phyloP scores from a whole-genome alignment of 2,888 invertebrate species.

The Isoperla grammatica region DNA sequence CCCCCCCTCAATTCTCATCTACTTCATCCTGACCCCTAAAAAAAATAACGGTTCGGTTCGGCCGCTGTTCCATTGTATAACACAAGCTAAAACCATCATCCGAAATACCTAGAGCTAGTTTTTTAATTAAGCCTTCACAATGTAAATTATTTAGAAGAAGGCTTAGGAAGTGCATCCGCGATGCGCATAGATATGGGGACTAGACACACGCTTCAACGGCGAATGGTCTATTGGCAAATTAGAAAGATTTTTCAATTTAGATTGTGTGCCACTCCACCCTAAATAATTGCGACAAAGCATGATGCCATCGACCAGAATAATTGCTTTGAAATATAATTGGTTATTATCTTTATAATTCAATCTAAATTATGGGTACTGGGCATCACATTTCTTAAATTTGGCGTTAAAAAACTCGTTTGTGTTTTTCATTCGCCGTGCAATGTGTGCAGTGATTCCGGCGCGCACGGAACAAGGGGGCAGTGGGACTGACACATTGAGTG shows the following conservation, averaged over 20 bases:
- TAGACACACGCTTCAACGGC: neutral
- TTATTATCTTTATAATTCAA: slow-evolving; percentile 2
- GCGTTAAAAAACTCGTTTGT: slow-evolving; percentile 5
- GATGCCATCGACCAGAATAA: slow-evolving; percentile 8
- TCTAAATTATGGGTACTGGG: slow-evolving; percentile 10
- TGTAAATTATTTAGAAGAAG: neutral
- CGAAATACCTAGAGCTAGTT: neutral
- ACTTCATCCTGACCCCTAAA: slow-evolving; percentile 27
- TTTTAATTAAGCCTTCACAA: slow-evolving; percentile 5
- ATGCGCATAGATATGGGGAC: neutral
- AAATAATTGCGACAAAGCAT: neutral
- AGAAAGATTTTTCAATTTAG: slow-evolving; percentile 8
- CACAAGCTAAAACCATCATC: slow-evolving; percentile 13
- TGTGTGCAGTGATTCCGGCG: neutral
- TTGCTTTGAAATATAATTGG: slow-evolving; percentile 12
- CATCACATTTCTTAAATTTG: slow-evolving; percentile 10
- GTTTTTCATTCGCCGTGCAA: neutral
- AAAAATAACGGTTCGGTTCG: slow-evolving; percentile 23
- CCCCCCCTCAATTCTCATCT: slow-evolving; percentile 17
- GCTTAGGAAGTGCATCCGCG: neutral
- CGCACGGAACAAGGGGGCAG: too few species aligned
- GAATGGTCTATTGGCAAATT: slow-evolving; percentile 11
- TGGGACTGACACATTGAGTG: too few species aligned
- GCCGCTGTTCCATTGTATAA: slow-evolving; percentile 8
- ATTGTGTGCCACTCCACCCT: slow-evolving; percentile 2